Evolutionary conservation across 2,888 invertebrate species (phyloP), one percentile per base, ranked within the genome.

Genomic region (Choreutis nemorana): DNA sequence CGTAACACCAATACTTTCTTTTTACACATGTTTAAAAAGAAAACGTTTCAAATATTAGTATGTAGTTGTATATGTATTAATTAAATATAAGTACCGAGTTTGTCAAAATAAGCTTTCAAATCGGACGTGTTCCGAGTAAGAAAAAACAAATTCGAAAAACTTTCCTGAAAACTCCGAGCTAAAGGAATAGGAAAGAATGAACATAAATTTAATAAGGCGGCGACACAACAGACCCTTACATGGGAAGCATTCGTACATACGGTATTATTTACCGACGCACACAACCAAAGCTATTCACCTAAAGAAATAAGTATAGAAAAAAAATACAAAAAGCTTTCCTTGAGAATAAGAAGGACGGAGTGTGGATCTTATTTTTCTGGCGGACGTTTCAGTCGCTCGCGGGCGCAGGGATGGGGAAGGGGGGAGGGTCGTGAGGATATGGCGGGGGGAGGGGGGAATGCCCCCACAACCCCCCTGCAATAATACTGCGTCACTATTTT

Each of bases 401-500:
- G 58, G 63, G 55, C 48, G 55, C 51, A 49, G 45, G 46, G 55
- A 48, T 55, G 51, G 48, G 46, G 48, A 48, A 45, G 33, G 45
- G 51, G 48, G 46, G 48, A 48, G 45, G 33, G 45, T 26, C 4
- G 33, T 36, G 26, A 33, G 36, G 13, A n/a, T 14, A n/a, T 11
- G 55, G 48, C 55, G 52, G 55, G 48, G 55, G 52, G 49, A 45
- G 46, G 48, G 45, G 33, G 46, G 46, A 48, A 51, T 47, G 55
- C 42, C 36, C 50, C 39, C 58, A 61, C 50, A 60, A 61, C 50
- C 73, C 70, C 68, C 64, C 66, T 77, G 79, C 77, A 78, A 79
- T 79, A 79, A 80, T 80, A 80, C 79, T 79, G 80, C 80, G 78
- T 79, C 80, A 79, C 79, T 80, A 80, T 80, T 80, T 80, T 80